phyloP scores from a whole-genome alignment of 2,797 vertebrate species.

The Spheniscus humboldti region DNA sequence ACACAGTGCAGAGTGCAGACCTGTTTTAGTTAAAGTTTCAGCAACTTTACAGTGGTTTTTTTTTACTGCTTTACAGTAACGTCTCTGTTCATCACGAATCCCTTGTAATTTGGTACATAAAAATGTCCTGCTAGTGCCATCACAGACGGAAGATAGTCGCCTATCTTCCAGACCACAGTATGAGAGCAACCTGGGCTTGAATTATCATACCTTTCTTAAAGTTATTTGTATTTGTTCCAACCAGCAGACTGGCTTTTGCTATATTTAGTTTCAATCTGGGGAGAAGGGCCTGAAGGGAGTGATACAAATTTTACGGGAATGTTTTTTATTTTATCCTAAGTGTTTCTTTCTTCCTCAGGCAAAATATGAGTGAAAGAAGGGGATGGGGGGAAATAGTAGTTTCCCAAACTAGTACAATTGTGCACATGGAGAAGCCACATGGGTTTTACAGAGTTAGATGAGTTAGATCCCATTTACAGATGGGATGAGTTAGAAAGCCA shows the following conservation, averaged over 20 bases:
- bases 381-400: background rate
- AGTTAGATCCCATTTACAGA: background rate
- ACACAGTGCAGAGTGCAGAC: background rate
- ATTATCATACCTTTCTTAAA: background rate
- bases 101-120: background rate
- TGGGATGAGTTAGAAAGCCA: background rate
- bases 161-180: background rate
- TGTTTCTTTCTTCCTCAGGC: background rate
- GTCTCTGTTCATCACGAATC: background rate
- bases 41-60: background rate
- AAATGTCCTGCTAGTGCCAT: background rate
- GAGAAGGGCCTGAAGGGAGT: background rate
- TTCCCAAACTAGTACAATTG: background rate
- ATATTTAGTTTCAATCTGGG: background rate
- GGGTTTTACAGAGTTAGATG: background rate
- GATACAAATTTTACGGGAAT: background rate
- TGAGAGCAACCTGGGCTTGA: background rate
- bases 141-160: background rate
- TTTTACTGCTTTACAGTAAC: background rate
- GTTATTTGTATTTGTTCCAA: background rate
- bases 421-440: background rate
- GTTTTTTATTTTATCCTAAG: slow-evolving; percentile 10
- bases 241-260: background rate
- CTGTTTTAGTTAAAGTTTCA: background rate
- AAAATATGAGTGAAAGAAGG: background rate